Evolutionary conservation across 2,888 invertebrate genomes (phyloP).

Genomic region (Apamea crenata): DNA sequence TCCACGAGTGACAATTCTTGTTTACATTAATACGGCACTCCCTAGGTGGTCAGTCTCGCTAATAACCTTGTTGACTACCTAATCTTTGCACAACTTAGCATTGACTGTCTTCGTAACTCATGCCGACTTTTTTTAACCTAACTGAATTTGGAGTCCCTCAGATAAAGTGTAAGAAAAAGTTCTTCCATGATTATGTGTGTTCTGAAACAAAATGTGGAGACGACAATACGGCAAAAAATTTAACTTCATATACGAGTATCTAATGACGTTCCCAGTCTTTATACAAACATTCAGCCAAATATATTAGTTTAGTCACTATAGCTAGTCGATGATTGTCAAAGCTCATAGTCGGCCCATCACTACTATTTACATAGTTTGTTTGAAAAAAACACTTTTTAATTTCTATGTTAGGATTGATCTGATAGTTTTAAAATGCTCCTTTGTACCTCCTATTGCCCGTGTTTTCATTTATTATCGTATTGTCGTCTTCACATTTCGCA

Average conservation of each 20-base stretch:
- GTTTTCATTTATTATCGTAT: not conserved
- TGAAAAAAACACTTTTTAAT: not conserved
- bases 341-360: not conserved
- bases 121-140: not conserved
- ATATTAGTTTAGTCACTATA: too few relatives aligned
- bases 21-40: not conserved
- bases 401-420: not conserved
- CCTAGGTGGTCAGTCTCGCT: not conserved
- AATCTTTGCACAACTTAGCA: constrained; percentile 11
- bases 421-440: not conserved
- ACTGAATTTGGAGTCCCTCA: too few relatives aligned
- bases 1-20: not conserved
- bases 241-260: not conserved
- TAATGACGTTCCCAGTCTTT: too few relatives aligned
- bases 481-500: not conserved
- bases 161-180: not conserved
- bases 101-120: not conserved
- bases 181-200: not conserved
- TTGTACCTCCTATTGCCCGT: too few relatives aligned
- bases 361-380: not conserved
- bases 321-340: not conserved
- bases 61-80: constrained; percentile 4
- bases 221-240: not conserved
- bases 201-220: not conserved
- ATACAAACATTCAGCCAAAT: too few relatives aligned